Conservation (phyloP, 2,113 vertebrate species). For the Sorex fumeus region DNA sequence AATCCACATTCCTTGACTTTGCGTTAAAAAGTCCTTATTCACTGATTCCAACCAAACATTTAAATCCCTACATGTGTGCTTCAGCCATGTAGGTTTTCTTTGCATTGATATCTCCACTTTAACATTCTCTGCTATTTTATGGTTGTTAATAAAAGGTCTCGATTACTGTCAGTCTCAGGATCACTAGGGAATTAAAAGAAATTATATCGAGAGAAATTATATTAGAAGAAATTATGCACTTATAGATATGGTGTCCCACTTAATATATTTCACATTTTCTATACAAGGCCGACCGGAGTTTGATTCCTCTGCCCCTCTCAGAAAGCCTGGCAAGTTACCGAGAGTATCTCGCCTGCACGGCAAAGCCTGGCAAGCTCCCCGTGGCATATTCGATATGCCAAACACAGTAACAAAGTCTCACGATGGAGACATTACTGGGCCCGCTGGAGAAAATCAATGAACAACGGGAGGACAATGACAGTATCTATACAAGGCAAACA, state of each 20-base stretch:
- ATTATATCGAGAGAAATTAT: background rate
- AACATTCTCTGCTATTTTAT: background rate
- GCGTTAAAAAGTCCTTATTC: background rate
- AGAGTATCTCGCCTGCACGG: too few relatives aligned
- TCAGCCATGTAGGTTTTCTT: background rate
- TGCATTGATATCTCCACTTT: background rate
- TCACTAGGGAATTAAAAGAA: slow-evolving; percentile 20
- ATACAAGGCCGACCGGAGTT: too few relatives aligned
- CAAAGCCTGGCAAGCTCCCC: too few relatives aligned
- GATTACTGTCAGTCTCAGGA: slow-evolving; percentile 36
- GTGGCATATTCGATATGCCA: too few relatives aligned
- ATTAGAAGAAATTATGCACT: background rate
- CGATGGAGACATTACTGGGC: too few relatives aligned
- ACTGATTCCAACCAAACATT: background rate
- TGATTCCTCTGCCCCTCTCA: too few relatives aligned
- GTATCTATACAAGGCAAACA: background rate
- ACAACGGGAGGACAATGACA: too few relatives aligned
- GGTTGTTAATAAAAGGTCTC: slow-evolving; percentile 32
- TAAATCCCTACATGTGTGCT: background rate
- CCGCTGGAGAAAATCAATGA: too few relatives aligned
- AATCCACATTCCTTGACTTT: background rate
- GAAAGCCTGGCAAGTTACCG: too few relatives aligned
- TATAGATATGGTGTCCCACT: slow-evolving; percentile 5
- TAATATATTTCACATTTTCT: slow-evolving; percentile 18
- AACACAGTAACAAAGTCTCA: too few relatives aligned